These are phyloP conservation scores for Hirundo rustica DNA, from an alignment of 2,797 vertebrate genomes.

Conservation along the genomic window DNA sequence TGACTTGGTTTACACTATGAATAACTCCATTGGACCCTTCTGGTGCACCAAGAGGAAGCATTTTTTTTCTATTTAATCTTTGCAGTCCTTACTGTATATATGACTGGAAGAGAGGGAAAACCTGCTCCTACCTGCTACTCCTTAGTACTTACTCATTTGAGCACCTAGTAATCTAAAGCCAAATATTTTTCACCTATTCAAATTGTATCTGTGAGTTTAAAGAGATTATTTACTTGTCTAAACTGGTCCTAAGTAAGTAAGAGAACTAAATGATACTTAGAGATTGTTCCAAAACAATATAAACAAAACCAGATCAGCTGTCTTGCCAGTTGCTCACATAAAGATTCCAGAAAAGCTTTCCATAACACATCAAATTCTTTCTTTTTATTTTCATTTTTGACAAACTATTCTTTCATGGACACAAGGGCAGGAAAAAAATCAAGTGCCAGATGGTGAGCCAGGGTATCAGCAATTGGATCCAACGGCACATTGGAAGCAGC, in stretches of 20 bases:
- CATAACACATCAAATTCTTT: slow-evolving; percentile 16
- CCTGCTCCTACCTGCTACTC: not conserved
- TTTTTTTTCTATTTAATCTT: not conserved
- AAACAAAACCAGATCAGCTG: slow-evolving; percentile 26
- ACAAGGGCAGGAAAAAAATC: slow-evolving; percentile 55
- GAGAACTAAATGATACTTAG: not conserved
- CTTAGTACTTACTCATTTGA: not conserved
- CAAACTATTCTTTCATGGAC: slow-evolving; percentile 35
- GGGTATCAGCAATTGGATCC: slow-evolving; percentile 34
- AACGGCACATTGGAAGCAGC: not conserved
- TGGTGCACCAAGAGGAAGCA: not conserved
- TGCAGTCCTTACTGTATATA: not conserved
- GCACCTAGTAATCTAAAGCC: not conserved
- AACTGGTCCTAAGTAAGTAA: not conserved
- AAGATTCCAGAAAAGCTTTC: slow-evolving; percentile 29
- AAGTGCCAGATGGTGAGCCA: slow-evolving; percentile 45
- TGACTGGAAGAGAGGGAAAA: not conserved
- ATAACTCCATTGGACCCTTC: not conserved
- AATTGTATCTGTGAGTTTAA: not conserved
- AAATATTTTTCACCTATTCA: not conserved
- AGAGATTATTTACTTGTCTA: not conserved
- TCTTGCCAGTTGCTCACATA: not conserved
- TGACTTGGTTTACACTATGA: not conserved
- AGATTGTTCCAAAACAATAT: slow-evolving; percentile 17
- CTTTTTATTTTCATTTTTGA: slow-evolving; percentile 46